phyloP scores from a whole-genome alignment of 1,140 invertebrate species.

The Drosophila bifasciata region DNA sequence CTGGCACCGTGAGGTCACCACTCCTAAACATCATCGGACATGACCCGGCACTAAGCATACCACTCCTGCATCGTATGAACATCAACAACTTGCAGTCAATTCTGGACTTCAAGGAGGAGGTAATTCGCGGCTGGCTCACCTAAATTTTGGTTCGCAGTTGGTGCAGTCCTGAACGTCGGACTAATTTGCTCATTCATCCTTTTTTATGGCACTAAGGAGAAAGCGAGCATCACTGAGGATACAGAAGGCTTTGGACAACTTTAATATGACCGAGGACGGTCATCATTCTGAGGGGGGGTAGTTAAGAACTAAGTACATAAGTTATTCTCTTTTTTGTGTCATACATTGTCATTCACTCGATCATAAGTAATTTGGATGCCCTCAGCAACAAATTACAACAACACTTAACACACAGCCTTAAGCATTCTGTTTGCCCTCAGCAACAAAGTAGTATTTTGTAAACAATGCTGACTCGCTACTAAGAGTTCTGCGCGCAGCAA shows the following conservation, averaged over 20 bases:
- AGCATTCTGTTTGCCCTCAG: no score
- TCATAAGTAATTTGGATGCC: no score
- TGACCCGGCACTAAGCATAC: slow-evolving; percentile 11
- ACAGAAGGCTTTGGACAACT: slow-evolving; percentile 8
- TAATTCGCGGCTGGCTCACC: slow-evolving; percentile 8
- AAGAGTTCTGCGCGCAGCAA: no score
- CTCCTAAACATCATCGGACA: slow-evolving; percentile 10
- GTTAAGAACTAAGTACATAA: slow-evolving; percentile 6
- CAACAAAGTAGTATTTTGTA: no score
- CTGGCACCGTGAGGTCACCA: not conserved
- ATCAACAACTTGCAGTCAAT: slow-evolving; percentile 5
- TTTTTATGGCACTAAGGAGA: slow-evolving; percentile 3
- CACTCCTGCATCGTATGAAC: slow-evolving; percentile 12
- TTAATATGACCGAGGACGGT: slow-evolving; percentile 16
- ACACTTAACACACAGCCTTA: no score
- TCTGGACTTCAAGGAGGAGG: slow-evolving; percentile 4
- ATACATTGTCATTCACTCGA: no score
- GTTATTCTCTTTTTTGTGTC: no score
- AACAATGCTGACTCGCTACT: no score
- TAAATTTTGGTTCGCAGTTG: slow-evolving; percentile 6
- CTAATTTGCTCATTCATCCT: slow-evolving; percentile 9
- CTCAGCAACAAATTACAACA: no score
- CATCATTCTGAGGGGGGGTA: slow-evolving; percentile 18
- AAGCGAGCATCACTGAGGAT: slow-evolving; percentile 6
- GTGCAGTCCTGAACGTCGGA: not conserved